A percentile compares a stretch with the other conserved stretches of the same genome.
Conservation (phyloP, 2,888 invertebrate species). For the Pristionchus mayeri region DNA sequence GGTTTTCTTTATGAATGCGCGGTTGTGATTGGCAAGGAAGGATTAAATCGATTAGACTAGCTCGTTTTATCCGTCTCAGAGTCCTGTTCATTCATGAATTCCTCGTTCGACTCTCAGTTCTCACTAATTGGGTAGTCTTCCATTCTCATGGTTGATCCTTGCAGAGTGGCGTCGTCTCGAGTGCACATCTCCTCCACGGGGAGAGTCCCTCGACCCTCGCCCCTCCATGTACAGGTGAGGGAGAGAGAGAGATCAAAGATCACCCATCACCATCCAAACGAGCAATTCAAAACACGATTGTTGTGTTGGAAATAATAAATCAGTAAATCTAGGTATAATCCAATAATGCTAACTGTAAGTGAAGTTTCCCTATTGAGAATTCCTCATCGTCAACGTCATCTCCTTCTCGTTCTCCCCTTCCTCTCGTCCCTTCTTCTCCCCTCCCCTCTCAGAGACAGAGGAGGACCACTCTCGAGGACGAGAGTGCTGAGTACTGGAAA, state of each 20-base stretch:
- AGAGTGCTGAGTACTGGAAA: slow-evolving; percentile 61
- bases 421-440: slow-evolving; percentile 33
- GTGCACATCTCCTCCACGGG: slow-evolving; percentile 6
- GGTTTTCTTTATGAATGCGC: not conserved
- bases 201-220: slow-evolving; percentile 37
- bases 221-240: slow-evolving; percentile 45
- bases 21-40: not conserved
- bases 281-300: too few species aligned
- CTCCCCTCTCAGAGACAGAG: slow-evolving; percentile 36
- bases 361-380: slow-evolving; percentile 4
- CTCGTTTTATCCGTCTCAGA: not conserved
- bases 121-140: not conserved
- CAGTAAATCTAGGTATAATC: too few species aligned
- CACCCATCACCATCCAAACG: too few species aligned
- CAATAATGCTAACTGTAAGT: too few species aligned
- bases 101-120: not conserved
- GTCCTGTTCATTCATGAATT: not conserved
- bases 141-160: not conserved
- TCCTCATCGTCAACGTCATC: slow-evolving; percentile 18
- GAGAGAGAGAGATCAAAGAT: not conserved
- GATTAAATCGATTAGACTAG: slow-evolving; percentile 22
- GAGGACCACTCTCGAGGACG: slow-evolving; percentile 26
- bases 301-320: too few species aligned
- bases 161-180: slow-evolving; percentile 48
- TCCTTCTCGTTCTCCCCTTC: slow-evolving; percentile 48